Conservation (phyloP, 2,113 vertebrate species). For the Toxotes jaculatrix region DNA sequence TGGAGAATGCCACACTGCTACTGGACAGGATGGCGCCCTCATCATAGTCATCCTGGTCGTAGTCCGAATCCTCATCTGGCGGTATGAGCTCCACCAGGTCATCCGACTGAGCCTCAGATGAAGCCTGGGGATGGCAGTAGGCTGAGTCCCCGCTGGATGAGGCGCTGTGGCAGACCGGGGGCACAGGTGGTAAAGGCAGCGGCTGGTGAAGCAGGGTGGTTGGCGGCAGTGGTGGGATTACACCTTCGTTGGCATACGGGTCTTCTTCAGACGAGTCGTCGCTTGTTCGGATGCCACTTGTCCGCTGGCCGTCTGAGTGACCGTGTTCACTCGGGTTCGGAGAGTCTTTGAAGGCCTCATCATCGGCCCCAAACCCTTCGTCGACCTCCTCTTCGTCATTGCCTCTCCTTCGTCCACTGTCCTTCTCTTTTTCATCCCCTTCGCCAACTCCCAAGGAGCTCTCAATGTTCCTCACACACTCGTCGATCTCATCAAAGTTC, state of each 20-base stretch:
- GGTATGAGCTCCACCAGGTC: conserved; percentile 87
- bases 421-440: conserved; percentile 54
- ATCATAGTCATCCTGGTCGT: conserved; percentile 92
- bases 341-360: conserved; percentile 96
- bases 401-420: conserved; percentile 71
- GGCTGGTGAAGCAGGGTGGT: conserved; percentile 59
- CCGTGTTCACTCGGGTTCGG: conserved; percentile 97
- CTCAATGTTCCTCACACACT: conserved; percentile 95
- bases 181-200: conserved; percentile 66
- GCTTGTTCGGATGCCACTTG: conserved; percentile 95
- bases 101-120: conserved; percentile 78
- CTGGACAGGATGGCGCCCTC: conserved; percentile 91
- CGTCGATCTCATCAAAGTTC: conserved; percentile 97
- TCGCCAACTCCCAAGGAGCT: conserved; percentile 85
- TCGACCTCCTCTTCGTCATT: conserved; percentile 94
- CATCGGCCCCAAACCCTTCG: conserved; percentile 95
- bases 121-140: conserved; percentile 86
- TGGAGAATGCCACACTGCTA: conserved; percentile 91
- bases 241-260: conserved; percentile 93
- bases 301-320: conserved; percentile 95
- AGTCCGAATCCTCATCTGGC: conserved; percentile 92
- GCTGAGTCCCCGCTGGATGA: conserved; percentile 86
- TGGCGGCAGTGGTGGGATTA: conserved; percentile 82
- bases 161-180: conserved; percentile 78
- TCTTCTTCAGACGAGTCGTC: conserved; percentile 98